Conservation (phyloP, 2,888 invertebrate species). For the Andrena flavipes region DNA sequence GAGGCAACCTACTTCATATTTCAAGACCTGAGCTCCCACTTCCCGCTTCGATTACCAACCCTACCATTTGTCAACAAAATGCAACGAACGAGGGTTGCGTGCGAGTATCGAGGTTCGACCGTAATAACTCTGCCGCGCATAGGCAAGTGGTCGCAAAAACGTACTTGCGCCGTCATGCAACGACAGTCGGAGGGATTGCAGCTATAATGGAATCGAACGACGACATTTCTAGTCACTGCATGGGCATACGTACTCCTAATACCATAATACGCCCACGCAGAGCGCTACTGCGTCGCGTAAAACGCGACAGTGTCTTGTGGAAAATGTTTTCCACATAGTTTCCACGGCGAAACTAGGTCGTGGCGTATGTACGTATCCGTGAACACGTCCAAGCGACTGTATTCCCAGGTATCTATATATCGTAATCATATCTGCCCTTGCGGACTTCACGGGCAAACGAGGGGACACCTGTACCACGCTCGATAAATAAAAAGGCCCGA, state of each 20-base stretch:
- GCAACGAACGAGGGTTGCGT: not conserved
- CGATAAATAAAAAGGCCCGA: slow-evolving; percentile 51
- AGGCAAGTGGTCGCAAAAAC: slow-evolving; percentile 19
- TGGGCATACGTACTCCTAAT: slow-evolving; percentile 27
- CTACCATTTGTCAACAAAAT: not conserved
- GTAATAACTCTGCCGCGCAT: not conserved
- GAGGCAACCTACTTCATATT: not conserved
- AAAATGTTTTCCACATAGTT: slow-evolving; percentile 73
- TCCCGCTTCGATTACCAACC: not conserved
- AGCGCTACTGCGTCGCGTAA: slow-evolving; percentile 53
- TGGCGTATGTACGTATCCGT: slow-evolving; percentile 28
- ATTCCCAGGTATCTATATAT: slow-evolving; percentile 76
- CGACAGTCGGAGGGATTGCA: slow-evolving; percentile 41
- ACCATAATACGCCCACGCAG: slow-evolving; percentile 55
- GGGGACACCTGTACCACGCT: slow-evolving; percentile 40
- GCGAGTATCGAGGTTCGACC: not conserved
- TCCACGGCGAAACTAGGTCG: slow-evolving; percentile 65
- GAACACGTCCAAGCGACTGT: slow-evolving; percentile 47
- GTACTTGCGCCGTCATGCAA: slow-evolving; percentile 22
- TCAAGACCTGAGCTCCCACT: not conserved
- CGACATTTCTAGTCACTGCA: slow-evolving; percentile 26
- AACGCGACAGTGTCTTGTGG: slow-evolving; percentile 53
- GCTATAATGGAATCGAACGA: slow-evolving; percentile 66
- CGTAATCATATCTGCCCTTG: slow-evolving; percentile 78
- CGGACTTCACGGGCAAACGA: slow-evolving; percentile 76